Evolutionary conservation across 2,113 vertebrate species (phyloP).

Genomic region (Acrocephalus kingi): DNA sequence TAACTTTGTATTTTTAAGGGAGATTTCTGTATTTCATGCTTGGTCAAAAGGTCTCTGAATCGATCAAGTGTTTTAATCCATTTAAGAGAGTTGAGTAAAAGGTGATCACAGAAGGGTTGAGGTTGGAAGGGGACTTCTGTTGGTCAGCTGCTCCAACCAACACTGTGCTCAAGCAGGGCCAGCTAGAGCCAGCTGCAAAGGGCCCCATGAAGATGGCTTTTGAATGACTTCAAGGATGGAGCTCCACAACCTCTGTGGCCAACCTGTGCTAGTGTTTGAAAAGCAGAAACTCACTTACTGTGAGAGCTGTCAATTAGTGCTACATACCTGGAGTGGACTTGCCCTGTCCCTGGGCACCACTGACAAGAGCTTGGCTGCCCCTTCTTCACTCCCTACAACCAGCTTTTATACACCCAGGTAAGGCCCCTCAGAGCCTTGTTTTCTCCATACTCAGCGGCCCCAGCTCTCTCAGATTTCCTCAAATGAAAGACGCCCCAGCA

Average conservation of each 20-base stretch:
- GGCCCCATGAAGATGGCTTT: not conserved
- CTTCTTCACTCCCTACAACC: not conserved
- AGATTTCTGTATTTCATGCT: not conserved
- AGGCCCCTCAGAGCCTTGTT: not conserved
- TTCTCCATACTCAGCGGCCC: not conserved
- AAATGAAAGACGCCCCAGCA: not conserved
- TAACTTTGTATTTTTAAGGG: not conserved
- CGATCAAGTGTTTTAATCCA: not conserved
- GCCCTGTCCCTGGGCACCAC: not conserved
- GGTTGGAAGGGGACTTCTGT: not conserved
- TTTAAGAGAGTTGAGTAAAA: not conserved
- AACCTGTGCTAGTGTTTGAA: not conserved
- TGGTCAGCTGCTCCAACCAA: not conserved
- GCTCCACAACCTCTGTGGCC: not conserved
- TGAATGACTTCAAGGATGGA: not conserved
- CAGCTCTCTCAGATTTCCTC: not conserved
- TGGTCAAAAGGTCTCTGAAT: not conserved
- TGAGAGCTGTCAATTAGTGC: not conserved
- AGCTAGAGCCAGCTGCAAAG: not conserved
- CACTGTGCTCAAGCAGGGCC: not conserved
- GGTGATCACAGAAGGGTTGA: not conserved
- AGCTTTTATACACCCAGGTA: not conserved
- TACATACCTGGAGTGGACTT: not conserved
- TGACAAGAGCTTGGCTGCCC: not conserved
- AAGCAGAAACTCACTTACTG: not conserved